Evolutionary conservation across 2,888 invertebrate genomes (phyloP).

Genomic region (Ganaspis brasiliensis): DNA sequence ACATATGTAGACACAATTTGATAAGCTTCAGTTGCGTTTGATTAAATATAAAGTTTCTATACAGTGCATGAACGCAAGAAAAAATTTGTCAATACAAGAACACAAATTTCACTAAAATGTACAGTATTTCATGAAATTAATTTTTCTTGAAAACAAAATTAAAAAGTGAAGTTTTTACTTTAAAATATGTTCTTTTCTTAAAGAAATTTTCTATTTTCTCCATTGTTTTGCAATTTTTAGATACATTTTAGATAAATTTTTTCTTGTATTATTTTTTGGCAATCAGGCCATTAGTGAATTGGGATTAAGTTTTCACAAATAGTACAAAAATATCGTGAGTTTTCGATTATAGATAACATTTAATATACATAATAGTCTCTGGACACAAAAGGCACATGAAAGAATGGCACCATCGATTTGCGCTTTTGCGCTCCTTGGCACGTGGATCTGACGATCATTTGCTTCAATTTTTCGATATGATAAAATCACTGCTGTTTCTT

Average conservation of each 20-base stretch:
- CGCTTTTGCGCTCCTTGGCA: constrained; percentile 49
- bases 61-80: neutral
- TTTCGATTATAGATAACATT: constrained; percentile 48
- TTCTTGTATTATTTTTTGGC: constrained; percentile 1
- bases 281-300: constrained; percentile 3
- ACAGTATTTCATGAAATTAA: too few relatives aligned
- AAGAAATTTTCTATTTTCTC: too few relatives aligned
- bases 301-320: constrained; percentile 42
- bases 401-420: constrained; percentile 70
- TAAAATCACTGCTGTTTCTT: neutral
- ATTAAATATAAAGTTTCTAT: constrained; percentile 11
- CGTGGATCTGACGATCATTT: constrained; percentile 37
- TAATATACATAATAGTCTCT: constrained; percentile 51
- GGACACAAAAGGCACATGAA: constrained; percentile 60
- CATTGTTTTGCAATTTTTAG: too few relatives aligned
- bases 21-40: neutral
- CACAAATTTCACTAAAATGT: too few relatives aligned
- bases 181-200: too few relatives aligned
- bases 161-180: too few relatives aligned
- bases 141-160: too few relatives aligned
- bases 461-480: constrained; percentile 37
- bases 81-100: neutral
- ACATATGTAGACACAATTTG: neutral
- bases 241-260: neutral
- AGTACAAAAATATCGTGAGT: constrained; percentile 64